A percentile compares a stretch with the other conserved stretches of the same genome.
phyloP scores from a whole-genome alignment of 2,113 vertebrate species.

The Halichoeres trimaculatus region DNA sequence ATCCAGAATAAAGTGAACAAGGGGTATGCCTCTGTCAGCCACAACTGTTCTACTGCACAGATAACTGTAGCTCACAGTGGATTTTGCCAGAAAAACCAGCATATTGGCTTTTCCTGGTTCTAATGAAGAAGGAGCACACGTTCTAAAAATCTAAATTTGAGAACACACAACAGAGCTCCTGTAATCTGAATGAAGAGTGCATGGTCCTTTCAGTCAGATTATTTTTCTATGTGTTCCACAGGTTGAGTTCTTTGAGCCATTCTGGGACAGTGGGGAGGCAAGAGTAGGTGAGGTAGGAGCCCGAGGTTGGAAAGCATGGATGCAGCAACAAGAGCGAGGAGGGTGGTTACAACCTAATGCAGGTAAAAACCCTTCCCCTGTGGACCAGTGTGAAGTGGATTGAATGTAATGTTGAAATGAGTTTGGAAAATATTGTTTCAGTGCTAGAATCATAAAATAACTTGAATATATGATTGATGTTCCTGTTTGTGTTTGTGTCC shows the following conservation, averaged over 20 bases:
- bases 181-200: background rate
- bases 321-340: conserved; percentile 96
- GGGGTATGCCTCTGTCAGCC: too few relatives aligned
- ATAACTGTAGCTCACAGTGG: too few relatives aligned
- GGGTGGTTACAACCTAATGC: conserved; percentile 89
- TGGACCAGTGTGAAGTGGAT: too few relatives aligned
- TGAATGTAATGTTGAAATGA: background rate
- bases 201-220: background rate
- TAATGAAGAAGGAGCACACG: too few relatives aligned
- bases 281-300: conserved; percentile 92
- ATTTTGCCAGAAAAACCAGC: too few relatives aligned
- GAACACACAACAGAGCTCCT: background rate
- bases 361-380: conserved; percentile 76
- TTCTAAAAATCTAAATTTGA: too few relatives aligned
- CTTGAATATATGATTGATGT: background rate
- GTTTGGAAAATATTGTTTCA: background rate
- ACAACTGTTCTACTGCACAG: too few relatives aligned
- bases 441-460: background rate
- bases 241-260: conserved; percentile 96
- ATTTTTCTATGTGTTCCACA: conserved; percentile 52
- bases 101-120: too few relatives aligned
- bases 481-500: conserved; percentile 15
- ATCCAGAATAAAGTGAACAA: too few relatives aligned
- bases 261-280: conserved; percentile 96
- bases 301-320: conserved; percentile 95